Evolutionary conservation across 1,140 invertebrate species (phyloP).

Genomic region (Hylyphantes graminicola): DNA sequence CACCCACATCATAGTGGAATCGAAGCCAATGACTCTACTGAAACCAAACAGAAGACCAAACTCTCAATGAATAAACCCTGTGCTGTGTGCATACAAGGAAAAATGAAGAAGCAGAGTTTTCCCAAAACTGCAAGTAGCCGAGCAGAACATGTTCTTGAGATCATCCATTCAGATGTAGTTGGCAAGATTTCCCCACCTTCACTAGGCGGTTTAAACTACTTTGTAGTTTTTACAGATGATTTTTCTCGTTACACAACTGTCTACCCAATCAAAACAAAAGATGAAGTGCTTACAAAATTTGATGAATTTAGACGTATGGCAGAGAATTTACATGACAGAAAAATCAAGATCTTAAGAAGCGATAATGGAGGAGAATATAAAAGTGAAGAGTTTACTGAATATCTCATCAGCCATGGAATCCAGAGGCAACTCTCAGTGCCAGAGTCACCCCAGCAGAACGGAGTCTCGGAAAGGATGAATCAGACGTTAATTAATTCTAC

Average conservation of each 20-base stretch:
- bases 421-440: slow-evolving; percentile 68
- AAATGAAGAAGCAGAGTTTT: slow-evolving; percentile 6
- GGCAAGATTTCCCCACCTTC: slow-evolving; percentile 21
- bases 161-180: slow-evolving; percentile 9
- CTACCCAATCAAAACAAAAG: not conserved
- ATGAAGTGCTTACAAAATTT: not conserved
- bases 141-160: slow-evolving; percentile 5
- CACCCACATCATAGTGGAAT: not conserved
- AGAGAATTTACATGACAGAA: not conserved
- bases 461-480: slow-evolving; percentile 70
- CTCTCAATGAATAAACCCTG: not conserved
- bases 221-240: slow-evolving; percentile 14
- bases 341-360: slow-evolving; percentile 30
- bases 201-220: slow-evolving; percentile 1
- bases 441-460: slow-evolving; percentile 71
- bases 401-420: slow-evolving; percentile 65
- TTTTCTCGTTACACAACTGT: slow-evolving; percentile 5
- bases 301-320: slow-evolving; percentile 22
- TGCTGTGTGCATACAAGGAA: slow-evolving; percentile 1
- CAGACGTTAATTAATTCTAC: slow-evolving; percentile 67
- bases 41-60: not conserved
- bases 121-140: not conserved
- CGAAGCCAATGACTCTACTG: not conserved
- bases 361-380: slow-evolving; percentile 61
- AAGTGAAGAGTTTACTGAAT: slow-evolving; percentile 38